Conservation (phyloP, 1,140 invertebrate genomes). For the Mercenaria mercenaria region DNA sequence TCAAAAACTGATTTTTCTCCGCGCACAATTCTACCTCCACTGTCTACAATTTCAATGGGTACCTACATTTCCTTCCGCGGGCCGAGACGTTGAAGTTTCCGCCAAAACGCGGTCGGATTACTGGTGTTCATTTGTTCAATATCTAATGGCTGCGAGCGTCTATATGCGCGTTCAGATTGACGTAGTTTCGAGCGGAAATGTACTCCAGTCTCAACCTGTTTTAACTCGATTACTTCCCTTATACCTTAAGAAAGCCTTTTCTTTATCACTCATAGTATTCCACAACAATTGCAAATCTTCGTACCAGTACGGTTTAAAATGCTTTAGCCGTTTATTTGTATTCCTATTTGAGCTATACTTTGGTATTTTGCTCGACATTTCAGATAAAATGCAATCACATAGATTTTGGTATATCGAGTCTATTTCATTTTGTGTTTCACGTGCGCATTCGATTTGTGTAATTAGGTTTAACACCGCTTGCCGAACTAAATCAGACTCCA, state of each 20-base stretch:
- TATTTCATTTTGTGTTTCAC: constrained; percentile 1
- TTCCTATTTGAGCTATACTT: background rate
- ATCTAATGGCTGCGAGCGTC: background rate
- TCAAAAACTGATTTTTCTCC: background rate
- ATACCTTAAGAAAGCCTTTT: background rate
- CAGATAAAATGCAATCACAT: background rate
- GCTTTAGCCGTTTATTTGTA: background rate
- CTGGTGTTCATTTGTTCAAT: background rate
- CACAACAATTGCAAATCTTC: background rate
- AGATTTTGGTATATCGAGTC: background rate
- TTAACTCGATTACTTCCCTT: background rate
- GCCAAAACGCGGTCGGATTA: background rate
- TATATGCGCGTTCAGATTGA: background rate
- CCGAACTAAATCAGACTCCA: background rate
- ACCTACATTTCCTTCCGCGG: background rate
- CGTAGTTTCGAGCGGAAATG: background rate
- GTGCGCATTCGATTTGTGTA: background rate
- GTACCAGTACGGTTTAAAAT: background rate
- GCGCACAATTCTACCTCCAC: background rate
- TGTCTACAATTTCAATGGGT: background rate
- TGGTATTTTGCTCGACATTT: background rate
- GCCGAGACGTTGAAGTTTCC: background rate
- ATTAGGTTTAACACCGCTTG: background rate
- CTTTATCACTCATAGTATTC: background rate
- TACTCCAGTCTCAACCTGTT: background rate